phyloP scores from a whole-genome alignment of 2,113 vertebrate genomes.

The Andinoacara biseriatus region DNA sequence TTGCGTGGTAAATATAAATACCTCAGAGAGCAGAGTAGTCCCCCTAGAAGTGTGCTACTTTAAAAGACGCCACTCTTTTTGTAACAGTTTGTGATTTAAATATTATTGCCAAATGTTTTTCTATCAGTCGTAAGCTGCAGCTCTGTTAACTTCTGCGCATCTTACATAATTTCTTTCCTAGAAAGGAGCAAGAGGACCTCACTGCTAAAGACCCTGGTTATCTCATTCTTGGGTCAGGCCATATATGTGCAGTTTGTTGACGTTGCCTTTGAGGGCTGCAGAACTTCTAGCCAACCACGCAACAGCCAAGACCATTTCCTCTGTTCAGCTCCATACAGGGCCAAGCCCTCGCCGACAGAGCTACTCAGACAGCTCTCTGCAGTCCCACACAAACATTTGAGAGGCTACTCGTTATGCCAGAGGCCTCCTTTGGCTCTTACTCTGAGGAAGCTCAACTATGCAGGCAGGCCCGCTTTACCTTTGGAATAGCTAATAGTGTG shows the following conservation, averaged over 20 bases:
- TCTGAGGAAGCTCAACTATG: slow-evolving; percentile 31
- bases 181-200: slow-evolving; percentile 33
- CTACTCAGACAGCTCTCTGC: slow-evolving; percentile 42
- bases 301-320: slow-evolving; percentile 73
- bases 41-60: neutral
- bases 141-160: neutral
- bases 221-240: slow-evolving; percentile 69
- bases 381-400: slow-evolving; percentile 64
- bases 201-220: slow-evolving; percentile 53
- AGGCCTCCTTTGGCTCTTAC: slow-evolving; percentile 34
- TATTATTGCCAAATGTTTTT: neutral
- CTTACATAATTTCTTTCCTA: slow-evolving; percentile 28
- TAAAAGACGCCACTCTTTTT: neutral
- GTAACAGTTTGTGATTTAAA: neutral
- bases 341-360: slow-evolving; percentile 65
- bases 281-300: slow-evolving; percentile 62
- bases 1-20: neutral
- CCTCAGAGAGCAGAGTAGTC: neutral
- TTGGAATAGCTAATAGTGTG: slow-evolving; percentile 15
- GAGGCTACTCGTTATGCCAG: slow-evolving; percentile 46
- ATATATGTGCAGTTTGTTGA: slow-evolving; percentile 77
- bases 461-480: neutral
- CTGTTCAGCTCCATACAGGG: slow-evolving; percentile 71
- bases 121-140: neutral
- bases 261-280: slow-evolving; percentile 56